These are phyloP conservation scores for Drosophila rufa DNA, from an alignment of 1,140 invertebrate species.

Conservation along the genomic window DNA sequence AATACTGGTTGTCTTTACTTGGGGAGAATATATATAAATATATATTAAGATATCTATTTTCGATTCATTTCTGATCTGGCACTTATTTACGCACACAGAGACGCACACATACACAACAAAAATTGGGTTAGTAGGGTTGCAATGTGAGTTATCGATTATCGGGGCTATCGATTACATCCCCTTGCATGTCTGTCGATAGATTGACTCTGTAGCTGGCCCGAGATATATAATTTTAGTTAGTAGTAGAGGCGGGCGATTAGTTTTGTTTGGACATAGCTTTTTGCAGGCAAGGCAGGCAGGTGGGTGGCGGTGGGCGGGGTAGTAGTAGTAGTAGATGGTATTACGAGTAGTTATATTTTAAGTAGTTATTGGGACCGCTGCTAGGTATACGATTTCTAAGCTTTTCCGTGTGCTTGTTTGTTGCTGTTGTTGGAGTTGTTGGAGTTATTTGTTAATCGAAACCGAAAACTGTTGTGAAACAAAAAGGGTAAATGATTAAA, in stretches of 20 bases:
- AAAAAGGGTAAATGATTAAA: conserved; percentile 36
- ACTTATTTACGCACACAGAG: conserved; percentile 61
- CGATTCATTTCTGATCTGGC: conserved; percentile 48
- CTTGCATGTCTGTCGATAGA: conserved; percentile 5
- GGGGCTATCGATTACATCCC: conserved; percentile 15
- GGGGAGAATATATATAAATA: conserved; percentile 50
- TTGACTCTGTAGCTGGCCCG: conserved; percentile 2
- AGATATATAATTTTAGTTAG: conserved; percentile 40
- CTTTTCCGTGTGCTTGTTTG: conserved; percentile 50
- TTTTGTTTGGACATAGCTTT: conserved; percentile 43
- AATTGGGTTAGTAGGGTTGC: conserved; percentile 43
- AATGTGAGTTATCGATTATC: conserved; percentile 8
- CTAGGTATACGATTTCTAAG: conserved; percentile 35
- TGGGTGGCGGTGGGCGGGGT: conserved; percentile 39
- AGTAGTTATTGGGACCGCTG: conserved; percentile 24
- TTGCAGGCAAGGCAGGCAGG: conserved; percentile 55
- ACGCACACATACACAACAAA: conserved; percentile 59
- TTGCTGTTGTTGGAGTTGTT: conserved; percentile 42
- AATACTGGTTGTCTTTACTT: conserved; percentile 45
- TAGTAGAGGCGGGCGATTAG: conserved; percentile 37
- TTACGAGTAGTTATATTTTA: conserved; percentile 15
- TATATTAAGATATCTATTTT: conserved; percentile 23
- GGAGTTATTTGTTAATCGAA: conserved; percentile 43
- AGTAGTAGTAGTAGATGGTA: conserved; percentile 25
- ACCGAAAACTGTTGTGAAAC: conserved; percentile 43